Base-by-base conservation (phyloP, 1,140 invertebrate species). In the Samia ricini region DNA sequence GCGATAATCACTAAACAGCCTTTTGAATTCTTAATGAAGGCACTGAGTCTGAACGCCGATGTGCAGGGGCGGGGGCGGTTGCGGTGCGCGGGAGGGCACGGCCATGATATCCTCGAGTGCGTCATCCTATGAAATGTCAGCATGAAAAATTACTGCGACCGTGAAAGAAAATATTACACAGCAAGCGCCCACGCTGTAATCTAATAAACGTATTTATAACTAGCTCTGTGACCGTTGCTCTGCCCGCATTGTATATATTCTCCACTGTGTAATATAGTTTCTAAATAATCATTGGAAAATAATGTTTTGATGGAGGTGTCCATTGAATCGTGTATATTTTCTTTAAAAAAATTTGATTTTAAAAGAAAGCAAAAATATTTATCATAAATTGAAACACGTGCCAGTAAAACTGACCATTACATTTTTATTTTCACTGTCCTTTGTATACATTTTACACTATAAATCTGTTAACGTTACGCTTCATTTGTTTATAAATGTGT, bases 11-110 rank as follows among this genome's bases (percentile, higher is more conserved):
- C 77, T 81, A 83, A 83, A 83, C 77, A 81, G 79, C 77, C 67
- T 79, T n/a, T 72, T 85, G 79, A 80, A 85, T 85, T 79, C 74
- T 72, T 85, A 81, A 85, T 83, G 76, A 79, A 67, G 64, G 72
- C 68, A 69, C 69, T 82, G 71, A 81, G 76, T 77, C 70, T 64
- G 55, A 29, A 20, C 42, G 63, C 26, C 23, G 50, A 61, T 20
- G 60, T 61, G 60, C 15, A 24, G 29, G 60, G 58, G 58, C 18
- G 10, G n/a, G 48, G 64, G 64, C 65, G 57, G 68, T 68, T 68
- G 68, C 60, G 29, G 36, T 10, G 50, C 33, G 24, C 19, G 33
- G 33, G 33, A 42, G 33, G 33, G 10, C n/a, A 15, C n/a, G 10
- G 0, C 33, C 1, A 7, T 15, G 33, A 15, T 24, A 8, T 2